Conservation (phyloP, 2,888 invertebrate species). For the Chaetogeoica ovagalla region DNA sequence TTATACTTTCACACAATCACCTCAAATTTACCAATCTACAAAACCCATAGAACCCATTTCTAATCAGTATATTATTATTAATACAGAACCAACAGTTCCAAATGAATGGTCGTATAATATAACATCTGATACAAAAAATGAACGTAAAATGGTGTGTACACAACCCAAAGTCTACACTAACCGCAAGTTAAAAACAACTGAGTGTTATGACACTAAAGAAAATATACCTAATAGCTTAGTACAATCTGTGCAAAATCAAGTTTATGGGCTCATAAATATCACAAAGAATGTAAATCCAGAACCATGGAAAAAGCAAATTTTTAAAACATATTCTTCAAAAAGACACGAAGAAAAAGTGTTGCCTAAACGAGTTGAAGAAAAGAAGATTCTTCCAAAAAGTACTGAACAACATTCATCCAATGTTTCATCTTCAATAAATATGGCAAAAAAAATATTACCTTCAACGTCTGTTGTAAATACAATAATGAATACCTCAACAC, state of each 20-base stretch:
- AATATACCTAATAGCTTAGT: conserved; percentile 49
- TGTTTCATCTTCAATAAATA: conserved; percentile 60
- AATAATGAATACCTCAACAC: background rate
- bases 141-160: conserved; percentile 29
- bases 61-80: conserved; percentile 44
- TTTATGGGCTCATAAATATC: conserved; percentile 31
- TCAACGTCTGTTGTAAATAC: background rate
- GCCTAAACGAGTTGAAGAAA: conserved; percentile 35
- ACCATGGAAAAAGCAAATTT: conserved; percentile 43
- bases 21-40: conserved; percentile 35
- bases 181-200: conserved; percentile 26
- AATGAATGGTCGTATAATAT: conserved; percentile 44
- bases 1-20: conserved; percentile 39
- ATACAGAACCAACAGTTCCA: conserved; percentile 34
- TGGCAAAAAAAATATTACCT: background rate
- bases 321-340: conserved; percentile 44
- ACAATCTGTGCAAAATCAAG: conserved; percentile 30
- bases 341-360: conserved; percentile 22
- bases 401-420: conserved; percentile 60
- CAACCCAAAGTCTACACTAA: conserved; percentile 41
- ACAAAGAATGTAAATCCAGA: conserved; percentile 41
- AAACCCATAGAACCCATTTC: conserved; percentile 42
- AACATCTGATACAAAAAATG: conserved; percentile 25
- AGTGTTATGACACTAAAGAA: conserved; percentile 44
- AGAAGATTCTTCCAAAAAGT: conserved; percentile 42